Percentiles rank a stretch among this genome's conserved stretches.
These are phyloP conservation scores for Danio jaintianensis DNA, from an alignment of 2,797 vertebrate genomes.

Conservation along the genomic window DNA sequence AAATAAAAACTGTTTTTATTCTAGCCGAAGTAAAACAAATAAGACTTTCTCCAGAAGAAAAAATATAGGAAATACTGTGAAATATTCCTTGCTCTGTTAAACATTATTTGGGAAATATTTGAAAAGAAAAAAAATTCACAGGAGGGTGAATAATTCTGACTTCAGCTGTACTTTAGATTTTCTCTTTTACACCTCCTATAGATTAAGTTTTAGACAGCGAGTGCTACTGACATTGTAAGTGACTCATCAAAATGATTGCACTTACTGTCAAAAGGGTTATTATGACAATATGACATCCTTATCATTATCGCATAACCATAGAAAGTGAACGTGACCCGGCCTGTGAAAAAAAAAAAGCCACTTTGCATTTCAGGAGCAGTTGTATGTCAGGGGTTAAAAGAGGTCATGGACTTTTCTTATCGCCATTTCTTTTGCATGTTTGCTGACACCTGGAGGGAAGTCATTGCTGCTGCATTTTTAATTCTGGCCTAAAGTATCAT, in stretches of 20 bases:
- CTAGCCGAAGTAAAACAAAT: too few species aligned
- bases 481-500: neutral
- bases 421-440: neutral
- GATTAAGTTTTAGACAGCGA: neutral
- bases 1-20: too few species aligned
- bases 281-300: neutral
- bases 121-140: too few species aligned
- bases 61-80: too few species aligned
- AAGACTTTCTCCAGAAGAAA: too few species aligned
- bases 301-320: neutral
- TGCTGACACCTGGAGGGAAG: conserved; percentile 30
- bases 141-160: too few species aligned
- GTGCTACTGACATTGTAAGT: neutral
- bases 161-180: neutral
- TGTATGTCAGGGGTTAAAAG: neutral
- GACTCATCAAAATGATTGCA: neutral
- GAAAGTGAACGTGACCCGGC: neutral
- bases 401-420: neutral
- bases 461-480: neutral
- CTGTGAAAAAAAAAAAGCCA: neutral
- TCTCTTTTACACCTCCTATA: neutral
- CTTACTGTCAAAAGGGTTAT: conserved; percentile 1
- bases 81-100: too few species aligned
- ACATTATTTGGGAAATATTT: too few species aligned
- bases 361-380: neutral